Percentiles rank a stretch among this genome's conserved stretches.
These are phyloP conservation scores for Hydrochoerus hydrochaeris DNA, from an alignment of 2,113 vertebrate genomes.

Conservation along the genomic window DNA sequence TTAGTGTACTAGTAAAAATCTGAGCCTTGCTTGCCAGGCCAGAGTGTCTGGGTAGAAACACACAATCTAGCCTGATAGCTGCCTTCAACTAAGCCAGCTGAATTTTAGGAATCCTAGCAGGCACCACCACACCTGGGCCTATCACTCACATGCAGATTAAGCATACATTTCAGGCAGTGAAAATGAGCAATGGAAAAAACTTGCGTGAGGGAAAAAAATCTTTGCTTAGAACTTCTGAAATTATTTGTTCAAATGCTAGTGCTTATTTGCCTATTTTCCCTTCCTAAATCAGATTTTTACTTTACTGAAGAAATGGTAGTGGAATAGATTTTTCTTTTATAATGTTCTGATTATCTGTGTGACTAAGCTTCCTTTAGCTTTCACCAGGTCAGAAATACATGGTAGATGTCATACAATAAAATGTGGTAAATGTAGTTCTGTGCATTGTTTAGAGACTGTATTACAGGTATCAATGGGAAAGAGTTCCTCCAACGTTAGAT, in stretches of 20 bases:
- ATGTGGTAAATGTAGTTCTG: neutral
- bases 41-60: neutral
- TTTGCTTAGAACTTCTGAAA: neutral
- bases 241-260: neutral
- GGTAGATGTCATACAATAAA: neutral
- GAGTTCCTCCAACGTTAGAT: neutral
- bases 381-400: neutral
- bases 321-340: neutral
- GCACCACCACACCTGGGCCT: neutral
- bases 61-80: neutral
- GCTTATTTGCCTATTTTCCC: neutral
- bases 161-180: neutral
- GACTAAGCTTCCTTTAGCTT: neutral
- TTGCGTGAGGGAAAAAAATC: neutral
- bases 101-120: conserved; percentile 2
- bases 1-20: neutral
- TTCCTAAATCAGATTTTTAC: conserved; percentile 21
- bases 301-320: neutral
- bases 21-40: neutral
- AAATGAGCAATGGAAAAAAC: neutral
- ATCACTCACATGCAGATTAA: neutral
- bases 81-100: neutral
- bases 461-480: neutral
- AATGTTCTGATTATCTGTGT: conserved; percentile 34
- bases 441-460: neutral